Conservation (phyloP, 2,113 vertebrate genomes). For the Danionella cerebrum region DNA sequence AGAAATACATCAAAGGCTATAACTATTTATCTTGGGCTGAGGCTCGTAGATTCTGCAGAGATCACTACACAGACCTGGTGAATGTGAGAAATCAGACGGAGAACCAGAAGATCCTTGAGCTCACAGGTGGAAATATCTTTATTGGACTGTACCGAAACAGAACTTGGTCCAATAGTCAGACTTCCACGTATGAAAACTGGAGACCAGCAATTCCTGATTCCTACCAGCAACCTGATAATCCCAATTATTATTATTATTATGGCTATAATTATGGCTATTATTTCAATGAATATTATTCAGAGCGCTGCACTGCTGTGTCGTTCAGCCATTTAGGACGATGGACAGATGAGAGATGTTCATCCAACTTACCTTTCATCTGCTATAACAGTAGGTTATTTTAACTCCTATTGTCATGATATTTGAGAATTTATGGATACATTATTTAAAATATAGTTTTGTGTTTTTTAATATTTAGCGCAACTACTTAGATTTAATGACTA, state of each 20-base stretch:
- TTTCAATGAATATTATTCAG: neutral
- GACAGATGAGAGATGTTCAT: slow-evolving; percentile 13
- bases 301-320: slow-evolving; percentile 20
- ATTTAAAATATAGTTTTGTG: no score
- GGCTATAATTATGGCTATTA: neutral
- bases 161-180: slow-evolving; percentile 8
- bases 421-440: no score
- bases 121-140: neutral
- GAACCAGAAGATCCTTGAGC: neutral
- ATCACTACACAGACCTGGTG: slow-evolving; percentile 12
- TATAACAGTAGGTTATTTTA: slow-evolving; percentile 14
- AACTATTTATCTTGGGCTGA: neutral
- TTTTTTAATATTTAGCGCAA: no score
- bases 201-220: neutral
- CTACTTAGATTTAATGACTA: no score
- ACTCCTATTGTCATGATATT: no score
- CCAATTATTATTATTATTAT: neutral
- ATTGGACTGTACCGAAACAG: slow-evolving; percentile 23
- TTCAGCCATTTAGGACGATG: neutral
- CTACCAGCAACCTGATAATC: slow-evolving; percentile 14
- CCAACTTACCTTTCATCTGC: slow-evolving; percentile 9
- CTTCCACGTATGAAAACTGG: neutral
- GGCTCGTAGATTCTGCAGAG: slow-evolving; percentile 16
- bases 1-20: neutral
- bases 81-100: slow-evolving; percentile 24